Evolutionary conservation across 2,797 vertebrate genomes (phyloP).

Genomic region (Vireo griseus): DNA sequence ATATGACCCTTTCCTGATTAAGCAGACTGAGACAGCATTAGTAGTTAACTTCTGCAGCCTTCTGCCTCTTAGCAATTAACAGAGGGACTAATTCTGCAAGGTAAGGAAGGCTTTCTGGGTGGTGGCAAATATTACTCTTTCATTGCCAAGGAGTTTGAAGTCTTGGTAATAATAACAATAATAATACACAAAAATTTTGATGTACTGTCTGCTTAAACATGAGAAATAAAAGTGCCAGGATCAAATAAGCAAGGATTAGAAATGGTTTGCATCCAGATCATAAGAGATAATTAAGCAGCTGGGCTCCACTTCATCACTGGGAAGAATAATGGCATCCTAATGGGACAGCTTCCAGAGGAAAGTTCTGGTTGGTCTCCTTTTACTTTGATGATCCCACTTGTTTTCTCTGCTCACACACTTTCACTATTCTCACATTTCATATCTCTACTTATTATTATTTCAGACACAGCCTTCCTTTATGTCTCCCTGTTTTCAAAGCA

Average conservation of each 20-base stretch:
- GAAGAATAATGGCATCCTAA: neutral
- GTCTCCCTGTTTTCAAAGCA: neutral
- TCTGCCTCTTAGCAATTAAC: slow-evolving; percentile 6
- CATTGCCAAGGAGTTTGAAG: neutral
- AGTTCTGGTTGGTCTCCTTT: neutral
- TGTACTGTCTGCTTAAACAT: neutral
- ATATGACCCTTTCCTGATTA: slow-evolving; percentile 6
- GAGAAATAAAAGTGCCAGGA: neutral
- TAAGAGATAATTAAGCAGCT: neutral
- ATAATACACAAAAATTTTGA: neutral
- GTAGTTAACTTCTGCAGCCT: slow-evolving; percentile 42
- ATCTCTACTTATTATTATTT: neutral
- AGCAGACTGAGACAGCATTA: neutral
- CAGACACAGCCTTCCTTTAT: neutral
- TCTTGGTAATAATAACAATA: neutral
- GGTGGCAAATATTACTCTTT: neutral
- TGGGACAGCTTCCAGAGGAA: neutral
- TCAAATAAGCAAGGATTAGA: neutral
- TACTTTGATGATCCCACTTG: neutral
- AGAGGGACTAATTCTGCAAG: neutral
- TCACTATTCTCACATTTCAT: neutral
- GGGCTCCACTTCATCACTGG: neutral
- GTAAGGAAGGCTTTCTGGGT: neutral
- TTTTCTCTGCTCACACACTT: neutral
- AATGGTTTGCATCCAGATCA: neutral